These are phyloP conservation scores for Hypselothyrea guttata DNA, from an alignment of 2,888 invertebrate genomes.

Conservation along the genomic window DNA sequence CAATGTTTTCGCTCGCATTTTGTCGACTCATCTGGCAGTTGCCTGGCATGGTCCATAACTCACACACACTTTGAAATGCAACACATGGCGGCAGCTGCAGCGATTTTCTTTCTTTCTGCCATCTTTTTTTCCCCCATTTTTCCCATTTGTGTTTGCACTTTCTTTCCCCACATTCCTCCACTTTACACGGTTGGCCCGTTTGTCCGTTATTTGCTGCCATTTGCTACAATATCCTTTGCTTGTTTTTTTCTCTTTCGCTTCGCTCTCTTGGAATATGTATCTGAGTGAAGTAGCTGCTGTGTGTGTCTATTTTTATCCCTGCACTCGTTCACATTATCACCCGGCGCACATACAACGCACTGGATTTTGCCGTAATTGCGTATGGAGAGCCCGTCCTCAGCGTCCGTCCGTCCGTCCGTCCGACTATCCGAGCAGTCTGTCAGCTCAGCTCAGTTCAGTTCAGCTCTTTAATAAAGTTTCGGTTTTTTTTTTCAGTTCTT, in stretches of 20 bases:
- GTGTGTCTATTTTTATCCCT: constrained; percentile 63
- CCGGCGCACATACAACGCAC: constrained; percentile 44
- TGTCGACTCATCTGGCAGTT: constrained; percentile 64
- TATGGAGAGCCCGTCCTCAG: constrained; percentile 65
- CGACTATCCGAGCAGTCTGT: too few species aligned
- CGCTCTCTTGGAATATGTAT: constrained; percentile 16
- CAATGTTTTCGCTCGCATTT: constrained; percentile 30
- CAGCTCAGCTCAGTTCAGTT: constrained; percentile 37
- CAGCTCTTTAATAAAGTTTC: constrained; percentile 74
- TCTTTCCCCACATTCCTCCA: constrained; percentile 2
- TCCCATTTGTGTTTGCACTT: constrained; percentile 28
- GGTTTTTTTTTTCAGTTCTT: constrained; percentile 14
- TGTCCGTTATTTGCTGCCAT: constrained; percentile 44
- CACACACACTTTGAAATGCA: constrained; percentile 74
- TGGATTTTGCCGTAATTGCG: constrained; percentile 72
- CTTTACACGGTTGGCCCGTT: constrained; percentile 14
- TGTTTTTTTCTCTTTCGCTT: constrained; percentile 5
- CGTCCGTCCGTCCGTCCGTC: too few species aligned
- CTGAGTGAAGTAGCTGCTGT: constrained; percentile 3
- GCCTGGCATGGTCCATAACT: constrained; percentile 3
- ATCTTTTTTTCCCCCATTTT: constrained; percentile 3
- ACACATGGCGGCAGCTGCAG: constrained; percentile 62
- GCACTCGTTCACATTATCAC: constrained; percentile 63
- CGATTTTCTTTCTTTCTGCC: constrained; percentile 21
- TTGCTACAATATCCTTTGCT: constrained; percentile 70